phyloP scores from a whole-genome alignment of 2,113 vertebrate genomes.

The Sinocyclocheilus maitianheensis region DNA sequence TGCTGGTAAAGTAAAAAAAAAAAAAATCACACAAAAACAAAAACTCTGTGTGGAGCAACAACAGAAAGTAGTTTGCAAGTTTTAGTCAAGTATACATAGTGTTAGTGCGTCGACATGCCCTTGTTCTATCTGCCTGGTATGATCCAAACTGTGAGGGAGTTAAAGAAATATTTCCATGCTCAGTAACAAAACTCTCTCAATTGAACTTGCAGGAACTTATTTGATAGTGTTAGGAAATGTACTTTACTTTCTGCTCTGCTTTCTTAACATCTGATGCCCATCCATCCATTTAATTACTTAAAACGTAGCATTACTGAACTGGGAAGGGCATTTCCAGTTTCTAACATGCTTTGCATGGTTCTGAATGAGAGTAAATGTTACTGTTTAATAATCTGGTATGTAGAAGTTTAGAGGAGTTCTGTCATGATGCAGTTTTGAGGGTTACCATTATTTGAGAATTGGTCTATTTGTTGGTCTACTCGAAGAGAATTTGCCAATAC shows the following conservation, averaged over 20 bases:
- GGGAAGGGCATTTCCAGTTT: background rate
- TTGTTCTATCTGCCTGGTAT: background rate
- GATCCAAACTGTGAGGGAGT: background rate
- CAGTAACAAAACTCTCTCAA: background rate
- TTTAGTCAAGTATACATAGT: background rate
- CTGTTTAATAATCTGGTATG: too few relatives aligned
- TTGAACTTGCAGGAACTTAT: background rate
- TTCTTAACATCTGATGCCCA: background rate
- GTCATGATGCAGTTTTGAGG: background rate
- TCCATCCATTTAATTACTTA: background rate
- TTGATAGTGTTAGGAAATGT: background rate
- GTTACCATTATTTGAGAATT: background rate
- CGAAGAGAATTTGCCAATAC: background rate
- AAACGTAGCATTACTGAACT: background rate
- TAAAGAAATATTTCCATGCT: background rate
- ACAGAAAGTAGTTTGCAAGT: background rate
- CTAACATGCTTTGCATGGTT: background rate
- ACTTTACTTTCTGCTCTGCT: background rate
- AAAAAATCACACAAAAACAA: background rate
- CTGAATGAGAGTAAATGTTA: background rate
- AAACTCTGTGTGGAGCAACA: slow-evolving; percentile 38
- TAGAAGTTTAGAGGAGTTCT: too few relatives aligned
- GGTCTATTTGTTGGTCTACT: background rate
- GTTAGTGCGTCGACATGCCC: background rate
- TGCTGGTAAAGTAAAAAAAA: background rate